Percentiles rank a stretch among this genome's conserved stretches.
Evolutionary conservation across 2,797 vertebrate genomes (phyloP).

Genomic region (Bradypodion pumilum): DNA sequence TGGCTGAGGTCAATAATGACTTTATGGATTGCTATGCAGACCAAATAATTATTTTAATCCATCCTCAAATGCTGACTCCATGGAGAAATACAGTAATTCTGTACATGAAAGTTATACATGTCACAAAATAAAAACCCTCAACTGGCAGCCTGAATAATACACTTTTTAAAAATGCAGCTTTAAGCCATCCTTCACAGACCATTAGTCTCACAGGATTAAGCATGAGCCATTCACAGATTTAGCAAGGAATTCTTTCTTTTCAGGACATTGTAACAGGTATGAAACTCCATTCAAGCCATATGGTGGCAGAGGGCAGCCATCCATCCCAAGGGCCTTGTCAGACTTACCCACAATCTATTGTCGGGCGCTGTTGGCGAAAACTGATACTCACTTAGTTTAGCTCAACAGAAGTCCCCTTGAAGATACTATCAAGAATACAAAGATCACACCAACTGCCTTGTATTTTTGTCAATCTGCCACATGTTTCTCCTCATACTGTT

Average conservation of each 20-base stretch:
- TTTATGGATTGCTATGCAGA: conserved; percentile 48
- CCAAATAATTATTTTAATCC: conserved; percentile 51
- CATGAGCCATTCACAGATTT: conserved; percentile 67
- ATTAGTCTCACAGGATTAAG: conserved; percentile 73
- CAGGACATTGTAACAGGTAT: conserved; percentile 67
- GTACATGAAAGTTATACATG: conserved; percentile 49
- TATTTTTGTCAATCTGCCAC: conserved; percentile 42
- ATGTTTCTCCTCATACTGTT: conserved; percentile 22
- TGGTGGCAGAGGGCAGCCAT: conserved; percentile 68
- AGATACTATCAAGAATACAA: conserved; percentile 56
- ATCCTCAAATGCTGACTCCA: conserved; percentile 52
- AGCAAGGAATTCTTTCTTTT: conserved; percentile 55
- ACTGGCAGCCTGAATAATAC: conserved; percentile 47
- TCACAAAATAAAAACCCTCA: conserved; percentile 29
- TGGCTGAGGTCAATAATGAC: conserved; percentile 31
- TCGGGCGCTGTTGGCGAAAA: conserved; percentile 75
- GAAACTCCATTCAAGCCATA: conserved; percentile 70
- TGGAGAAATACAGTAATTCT: conserved; percentile 44
- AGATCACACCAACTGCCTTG: conserved; percentile 27
- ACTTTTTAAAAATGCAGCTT: conserved; percentile 64
- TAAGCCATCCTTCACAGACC: conserved; percentile 73
- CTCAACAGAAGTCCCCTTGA: conserved; percentile 60
- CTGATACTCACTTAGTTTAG: conserved; percentile 74
- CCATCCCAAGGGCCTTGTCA: conserved; percentile 76
- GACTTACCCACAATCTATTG: conserved; percentile 78